Evolutionary conservation across 2,797 vertebrate genomes (phyloP).

Genomic region (Sebastes miniatus): DNA sequence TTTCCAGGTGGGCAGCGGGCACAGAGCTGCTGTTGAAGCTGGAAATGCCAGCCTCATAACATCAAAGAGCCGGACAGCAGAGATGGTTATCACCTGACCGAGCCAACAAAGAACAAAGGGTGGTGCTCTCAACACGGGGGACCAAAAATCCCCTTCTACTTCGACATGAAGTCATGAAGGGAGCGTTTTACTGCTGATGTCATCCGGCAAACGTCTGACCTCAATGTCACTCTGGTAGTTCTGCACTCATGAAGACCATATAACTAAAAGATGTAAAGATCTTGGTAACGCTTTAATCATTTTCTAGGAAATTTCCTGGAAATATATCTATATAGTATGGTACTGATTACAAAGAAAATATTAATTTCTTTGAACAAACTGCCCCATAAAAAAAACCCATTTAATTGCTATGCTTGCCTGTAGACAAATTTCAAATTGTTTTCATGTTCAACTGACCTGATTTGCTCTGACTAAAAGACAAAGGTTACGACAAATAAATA

Average conservation of each 20-base stretch:
- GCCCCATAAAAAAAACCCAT: too few species aligned
- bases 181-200: constrained; percentile 35
- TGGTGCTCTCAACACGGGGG: constrained; percentile 26
- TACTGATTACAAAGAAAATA: too few species aligned
- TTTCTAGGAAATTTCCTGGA: background rate
- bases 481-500: too few species aligned
- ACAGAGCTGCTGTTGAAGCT: background rate
- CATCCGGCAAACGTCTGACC: constrained; percentile 17
- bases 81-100: constrained; percentile 51
- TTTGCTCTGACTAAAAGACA: too few species aligned
- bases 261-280: background rate
- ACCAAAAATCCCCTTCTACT: constrained; percentile 48
- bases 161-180: constrained; percentile 42
- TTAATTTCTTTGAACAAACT: too few species aligned
- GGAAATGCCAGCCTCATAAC: background rate
- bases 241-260: background rate
- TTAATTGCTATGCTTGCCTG: too few species aligned
- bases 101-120: constrained; percentile 40
- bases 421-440: too few species aligned
- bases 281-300: background rate
- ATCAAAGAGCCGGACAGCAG: background rate
- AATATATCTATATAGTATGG: background rate
- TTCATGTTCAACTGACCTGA: too few species aligned
- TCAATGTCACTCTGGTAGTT: background rate
- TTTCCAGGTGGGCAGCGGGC: constrained; percentile 19